Base-by-base conservation (phyloP, 2,113 vertebrate genomes). In the Ursus arctos region DNA sequence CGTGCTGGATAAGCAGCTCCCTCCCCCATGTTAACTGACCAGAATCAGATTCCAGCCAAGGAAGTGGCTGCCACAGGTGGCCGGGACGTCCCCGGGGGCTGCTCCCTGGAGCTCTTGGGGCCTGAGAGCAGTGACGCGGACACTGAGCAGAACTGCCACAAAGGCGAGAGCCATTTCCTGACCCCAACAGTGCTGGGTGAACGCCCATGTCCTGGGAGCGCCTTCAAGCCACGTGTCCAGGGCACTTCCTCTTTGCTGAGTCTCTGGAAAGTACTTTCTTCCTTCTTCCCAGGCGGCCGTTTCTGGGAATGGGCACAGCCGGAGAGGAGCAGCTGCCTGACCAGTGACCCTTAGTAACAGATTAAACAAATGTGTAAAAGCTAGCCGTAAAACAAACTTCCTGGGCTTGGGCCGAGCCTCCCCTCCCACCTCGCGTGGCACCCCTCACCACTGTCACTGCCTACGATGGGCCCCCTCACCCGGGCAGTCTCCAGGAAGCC, bases 351-450 rank as follows among this genome's bases (percentile, higher is more conserved):
- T 98, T 96, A 97, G 98, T 98, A 97, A 99, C 79, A 98, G 96
- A 98, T 99, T 98, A 98, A 99, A 98, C 98, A 98, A 98, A 98
- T 84, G 71, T 36, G 93, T 97, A 98, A 98, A 98, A 98, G 97
- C 97, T 94, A 98, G 97, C 96, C 83, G 55, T 81, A 65, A 94
- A 89, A 85, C 95, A 95, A 97, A 96, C 90, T 97, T 88, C 88
- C 93, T 91, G 87, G 97, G 98, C 87, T 40, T 43, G 0, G 36
- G 57, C 92, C 4, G 19, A 53, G 33, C 90, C 95, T 65, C 94
- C 94, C 82, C 86, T 74, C 71, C 72, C 43, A 1, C 43, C 24
- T 74, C 9, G 0, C 28, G 1, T 19, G 2, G 6, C 4, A 26
- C 40, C 11, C 40, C 40, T 43, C 8, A 0, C 19, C 28, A 0